A percentile compares a stretch with the other conserved stretches of the same genome.
Conservation (phyloP, 2,888 invertebrate species). For the Spodoptera exigua region DNA sequence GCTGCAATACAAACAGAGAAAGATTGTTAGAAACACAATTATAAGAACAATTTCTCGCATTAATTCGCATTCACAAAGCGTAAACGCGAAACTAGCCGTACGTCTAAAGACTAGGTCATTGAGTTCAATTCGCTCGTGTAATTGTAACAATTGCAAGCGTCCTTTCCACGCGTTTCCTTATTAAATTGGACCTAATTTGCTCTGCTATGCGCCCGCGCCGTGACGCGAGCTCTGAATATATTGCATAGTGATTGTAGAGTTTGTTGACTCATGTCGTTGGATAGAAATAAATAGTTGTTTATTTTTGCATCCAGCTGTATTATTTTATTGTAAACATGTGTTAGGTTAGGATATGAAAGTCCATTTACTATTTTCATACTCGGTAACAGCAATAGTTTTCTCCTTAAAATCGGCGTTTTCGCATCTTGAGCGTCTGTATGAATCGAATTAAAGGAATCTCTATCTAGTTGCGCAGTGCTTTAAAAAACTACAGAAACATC, state of each 20-base stretch:
- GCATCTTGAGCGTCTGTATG: no score
- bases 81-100: slow-evolving; percentile 19
- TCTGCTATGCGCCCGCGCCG: slow-evolving; percentile 37
- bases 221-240: slow-evolving; percentile 35
- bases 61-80: slow-evolving; percentile 16
- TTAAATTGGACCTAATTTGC: slow-evolving; percentile 68
- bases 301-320: slow-evolving; percentile 2
- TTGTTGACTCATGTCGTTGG: slow-evolving; percentile 42
- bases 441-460: no score
- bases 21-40: slow-evolving; percentile 5
- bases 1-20: slow-evolving; percentile 4
- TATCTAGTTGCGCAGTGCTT: not conserved
- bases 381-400: not conserved
- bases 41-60: slow-evolving; percentile 24
- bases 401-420: no score
- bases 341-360: slow-evolving; percentile 5
- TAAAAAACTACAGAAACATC: not conserved
- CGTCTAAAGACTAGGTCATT: slow-evolving; percentile 55
- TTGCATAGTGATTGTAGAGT: slow-evolving; percentile 47
- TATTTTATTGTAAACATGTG: slow-evolving; percentile 19
- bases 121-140: slow-evolving; percentile 70
- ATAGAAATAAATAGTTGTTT: slow-evolving; percentile 3
- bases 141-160: slow-evolving; percentile 81
- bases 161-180: slow-evolving; percentile 75
- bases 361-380: not conserved